Evolutionary conservation across 2,797 vertebrate genomes (phyloP).

Genomic region (Tangara arthus): DNA sequence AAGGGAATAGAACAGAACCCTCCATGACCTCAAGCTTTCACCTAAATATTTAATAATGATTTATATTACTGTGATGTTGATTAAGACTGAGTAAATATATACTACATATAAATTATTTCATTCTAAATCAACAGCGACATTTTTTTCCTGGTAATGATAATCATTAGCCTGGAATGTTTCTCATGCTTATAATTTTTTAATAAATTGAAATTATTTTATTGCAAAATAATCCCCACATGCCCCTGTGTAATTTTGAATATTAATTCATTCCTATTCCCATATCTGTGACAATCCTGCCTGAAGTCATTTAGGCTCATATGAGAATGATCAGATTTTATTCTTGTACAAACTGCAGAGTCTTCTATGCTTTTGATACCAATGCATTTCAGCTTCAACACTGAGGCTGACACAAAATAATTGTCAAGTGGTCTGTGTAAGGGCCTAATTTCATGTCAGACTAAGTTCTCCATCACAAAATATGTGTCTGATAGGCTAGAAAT

Average conservation of each 20-base stretch:
- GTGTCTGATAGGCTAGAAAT: neutral
- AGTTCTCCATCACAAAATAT: neutral
- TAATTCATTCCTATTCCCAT: slow-evolving; percentile 31
- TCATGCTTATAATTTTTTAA: slow-evolving; percentile 46
- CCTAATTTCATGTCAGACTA: neutral
- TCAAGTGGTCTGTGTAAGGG: neutral
- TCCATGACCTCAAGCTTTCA: neutral
- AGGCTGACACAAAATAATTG: neutral
- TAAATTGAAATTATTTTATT: slow-evolving; percentile 51
- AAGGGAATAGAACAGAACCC: neutral
- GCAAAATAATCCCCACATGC: slow-evolving; percentile 12
- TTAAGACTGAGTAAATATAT: slow-evolving; percentile 33
- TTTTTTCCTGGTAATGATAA: neutral
- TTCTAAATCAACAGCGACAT: neutral
- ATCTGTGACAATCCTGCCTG: neutral
- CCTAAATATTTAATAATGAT: slow-evolving; percentile 34
- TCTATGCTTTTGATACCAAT: neutral
- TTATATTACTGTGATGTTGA: slow-evolving; percentile 9
- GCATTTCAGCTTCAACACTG: neutral
- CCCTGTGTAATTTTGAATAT: slow-evolving; percentile 8
- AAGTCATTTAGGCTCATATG: neutral
- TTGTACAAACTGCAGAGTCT: neutral
- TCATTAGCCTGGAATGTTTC: slow-evolving; percentile 39
- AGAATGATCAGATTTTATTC: slow-evolving; percentile 5
- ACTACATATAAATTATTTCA: slow-evolving; percentile 25